Conservation (phyloP, 2,113 vertebrate genomes). For the Sylvilagus bachmani region DNA sequence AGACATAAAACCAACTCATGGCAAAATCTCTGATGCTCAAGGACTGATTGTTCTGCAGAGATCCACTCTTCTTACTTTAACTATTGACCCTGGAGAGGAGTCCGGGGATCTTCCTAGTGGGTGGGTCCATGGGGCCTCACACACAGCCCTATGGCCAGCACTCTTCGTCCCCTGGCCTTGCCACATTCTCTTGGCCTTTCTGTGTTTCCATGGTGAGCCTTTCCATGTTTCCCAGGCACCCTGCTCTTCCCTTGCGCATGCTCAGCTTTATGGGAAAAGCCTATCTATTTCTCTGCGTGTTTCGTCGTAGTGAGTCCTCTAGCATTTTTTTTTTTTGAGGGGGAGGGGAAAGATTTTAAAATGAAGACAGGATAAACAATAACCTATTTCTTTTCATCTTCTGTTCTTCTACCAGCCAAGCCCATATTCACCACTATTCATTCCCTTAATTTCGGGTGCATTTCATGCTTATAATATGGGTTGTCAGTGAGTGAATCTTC, state of each 20-base stretch:
- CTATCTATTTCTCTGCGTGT: neutral
- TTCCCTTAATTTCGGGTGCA: neutral
- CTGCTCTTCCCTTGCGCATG: neutral
- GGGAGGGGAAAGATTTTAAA: neutral
- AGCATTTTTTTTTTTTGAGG: neutral
- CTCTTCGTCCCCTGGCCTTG: fast-evolving
- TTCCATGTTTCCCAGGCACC: neutral
- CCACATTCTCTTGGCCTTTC: neutral
- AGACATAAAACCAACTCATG: neutral
- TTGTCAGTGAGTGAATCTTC: neutral
- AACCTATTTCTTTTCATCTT: neutral
- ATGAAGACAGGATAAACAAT: neutral
- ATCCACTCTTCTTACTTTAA: neutral
- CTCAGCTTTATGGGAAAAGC: neutral
- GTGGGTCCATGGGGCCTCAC: fast-evolving
- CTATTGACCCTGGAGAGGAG: neutral
- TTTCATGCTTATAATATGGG: neutral
- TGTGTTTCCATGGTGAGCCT: neutral
- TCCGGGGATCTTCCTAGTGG: neutral
- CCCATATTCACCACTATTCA: neutral
- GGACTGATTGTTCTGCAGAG: neutral
- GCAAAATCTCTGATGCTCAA: neutral
- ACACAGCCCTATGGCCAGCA: neutral
- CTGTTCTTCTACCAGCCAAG: neutral
- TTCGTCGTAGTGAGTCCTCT: neutral